Base-by-base conservation (phyloP, 30 jellyfish, hydroid and myxozoan species). In the Nemopilema nomurai region DNA sequence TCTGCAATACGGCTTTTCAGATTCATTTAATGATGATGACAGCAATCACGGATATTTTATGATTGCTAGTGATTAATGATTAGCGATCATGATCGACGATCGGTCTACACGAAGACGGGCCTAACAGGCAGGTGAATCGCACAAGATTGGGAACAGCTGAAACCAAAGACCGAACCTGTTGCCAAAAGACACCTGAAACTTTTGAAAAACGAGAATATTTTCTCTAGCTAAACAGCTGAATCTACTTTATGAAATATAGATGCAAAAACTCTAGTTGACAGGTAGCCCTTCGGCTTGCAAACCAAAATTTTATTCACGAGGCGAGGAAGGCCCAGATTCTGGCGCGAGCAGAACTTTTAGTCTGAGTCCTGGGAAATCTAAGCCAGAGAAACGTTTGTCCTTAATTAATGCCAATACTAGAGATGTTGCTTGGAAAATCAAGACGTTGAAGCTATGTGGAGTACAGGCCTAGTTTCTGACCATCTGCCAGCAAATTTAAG, bases 161-260 rank as follows among this genome's bases (percentile, higher is more conserved):
- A 25, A 64, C 16, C 6, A 3, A 25, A 20, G 74, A 18, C 30
- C n/a, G 18, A 64, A 64, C 74, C 74, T 20, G 31, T 64, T 21
- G 57, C 9, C 13, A 3, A 77, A 63, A 82, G 28, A 69, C 84
- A 69, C 77, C 84, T 69, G 84, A 69, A 82, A 67, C 50, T n/a
- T 49, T 49, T 17, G 50, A 23, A 67, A 21, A 49, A 22, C 52
- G 18, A 16, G 67, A 57, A 82, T 82, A 82, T 69, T 52, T 82
- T 71, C 84, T 41, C 80, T 66, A 49, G 80, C 28, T 67, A 82
- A 66, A 53, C 90, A 82, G 90, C 90, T 82, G 90, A 82, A 24
- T 16, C 18, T 22, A 80, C 27, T 57, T 71, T 57, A 49, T 33
- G 28, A 49, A 23, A 65, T 49, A 80, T n/a, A 28, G 52, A 77